phyloP scores from a whole-genome alignment of 2,797 vertebrate species.

The Heterohyrax brucei region DNA sequence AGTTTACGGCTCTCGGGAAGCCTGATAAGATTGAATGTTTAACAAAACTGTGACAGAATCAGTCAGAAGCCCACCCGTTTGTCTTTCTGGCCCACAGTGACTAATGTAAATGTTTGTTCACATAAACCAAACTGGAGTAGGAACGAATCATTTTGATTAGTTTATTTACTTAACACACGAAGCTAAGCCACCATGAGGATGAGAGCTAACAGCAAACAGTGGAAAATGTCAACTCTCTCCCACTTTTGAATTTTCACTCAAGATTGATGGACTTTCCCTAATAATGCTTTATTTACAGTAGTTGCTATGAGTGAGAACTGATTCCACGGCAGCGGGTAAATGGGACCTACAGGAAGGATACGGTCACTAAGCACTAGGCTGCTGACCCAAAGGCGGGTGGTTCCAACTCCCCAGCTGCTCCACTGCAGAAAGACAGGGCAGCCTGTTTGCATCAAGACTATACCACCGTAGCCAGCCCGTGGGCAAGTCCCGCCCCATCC shows the following conservation, averaged over 20 bases:
- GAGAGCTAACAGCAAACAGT: constrained; percentile 31
- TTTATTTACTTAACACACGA: constrained; percentile 66
- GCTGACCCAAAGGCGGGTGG: too few relatives aligned
- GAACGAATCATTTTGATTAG: constrained; percentile 60
- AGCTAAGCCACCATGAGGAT: neutral
- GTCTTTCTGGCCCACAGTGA: constrained; percentile 34
- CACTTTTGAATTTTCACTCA: constrained; percentile 52
- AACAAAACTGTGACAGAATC: constrained; percentile 78
- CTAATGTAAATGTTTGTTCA: constrained; percentile 78
- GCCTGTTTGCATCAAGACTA: too few relatives aligned
- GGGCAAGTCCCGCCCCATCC: too few relatives aligned
- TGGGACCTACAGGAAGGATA: too few relatives aligned
- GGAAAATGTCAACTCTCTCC: constrained; percentile 60
- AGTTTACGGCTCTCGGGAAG: constrained; percentile 78
- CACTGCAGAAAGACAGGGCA: too few relatives aligned
- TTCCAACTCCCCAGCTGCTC: too few relatives aligned
- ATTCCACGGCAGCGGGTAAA: too few relatives aligned
- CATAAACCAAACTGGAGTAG: constrained; percentile 65
- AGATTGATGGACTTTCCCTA: constrained; percentile 50
- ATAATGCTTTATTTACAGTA: neutral
- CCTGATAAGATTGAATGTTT: constrained; percentile 72
- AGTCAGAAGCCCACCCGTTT: constrained; percentile 13
- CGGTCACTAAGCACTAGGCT: too few relatives aligned
- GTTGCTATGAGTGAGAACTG: too few relatives aligned
- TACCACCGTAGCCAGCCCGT: too few relatives aligned